Base-by-base conservation (phyloP, 2,113 vertebrate genomes). In the Alethe diademata region DNA sequence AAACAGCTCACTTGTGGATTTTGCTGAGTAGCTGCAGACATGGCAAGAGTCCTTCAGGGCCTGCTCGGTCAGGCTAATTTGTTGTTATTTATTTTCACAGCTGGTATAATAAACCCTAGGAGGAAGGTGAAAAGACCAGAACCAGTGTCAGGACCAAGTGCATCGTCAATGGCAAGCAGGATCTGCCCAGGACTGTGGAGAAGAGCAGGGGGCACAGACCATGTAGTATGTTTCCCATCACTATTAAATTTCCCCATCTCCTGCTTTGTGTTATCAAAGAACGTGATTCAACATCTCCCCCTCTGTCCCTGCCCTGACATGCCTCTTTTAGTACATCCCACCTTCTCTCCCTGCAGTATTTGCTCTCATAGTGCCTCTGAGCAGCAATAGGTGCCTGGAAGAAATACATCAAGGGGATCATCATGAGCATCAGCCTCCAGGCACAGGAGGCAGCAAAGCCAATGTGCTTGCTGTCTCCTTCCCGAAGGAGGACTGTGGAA, bases 401-500 rank as follows among this genome's bases (percentile, higher is more conserved):
- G 64, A 51, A 86, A 40, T 28, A 12, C 29, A 67, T 23, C 19
- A 60, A 43, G 31, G 14, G 26, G 75, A 80, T 57, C 69, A 47
- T 43, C 38, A 22, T 0, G 1, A 91, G 42, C 19, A 61, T 29
- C 72, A 76, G 50, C 69, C 80, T 57, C 19, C 26, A 80, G 76
- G 42, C 36, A 28, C 53, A 40, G 58, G 42, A 90, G 36, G 19
- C 58, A 80, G 35, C 45, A 51, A 53, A 61, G 54, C 33, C 8
- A 6, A 9, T 15, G 60, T 19, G 31, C 86, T 4, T 4, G 20
- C 38, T 93, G 54, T 33, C 45, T 51, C 54, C 54, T 74, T 78
- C 50, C 29, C 0, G 0, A 31, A 40, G 60, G 26, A 81, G 42
- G 19, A 22, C 6, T 8, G 38, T 0, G 0, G 61, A 48, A 82